A percentile compares a stretch with the other conserved stretches of the same genome.
These are phyloP conservation scores for Marcusenius ussheri DNA, from an alignment of 2,113 vertebrate genomes.

Conservation along the genomic window DNA sequence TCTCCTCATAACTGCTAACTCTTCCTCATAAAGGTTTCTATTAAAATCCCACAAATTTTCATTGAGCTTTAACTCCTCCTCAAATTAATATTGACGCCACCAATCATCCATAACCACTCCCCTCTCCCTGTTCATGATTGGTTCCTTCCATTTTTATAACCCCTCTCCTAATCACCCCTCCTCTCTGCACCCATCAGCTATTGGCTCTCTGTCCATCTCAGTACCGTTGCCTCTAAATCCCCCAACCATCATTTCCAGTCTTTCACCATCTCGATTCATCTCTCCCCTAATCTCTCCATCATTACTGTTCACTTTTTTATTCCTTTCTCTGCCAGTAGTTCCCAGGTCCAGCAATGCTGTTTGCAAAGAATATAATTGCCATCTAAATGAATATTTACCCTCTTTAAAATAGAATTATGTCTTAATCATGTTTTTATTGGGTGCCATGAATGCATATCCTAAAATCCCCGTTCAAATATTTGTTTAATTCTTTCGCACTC, in stretches of 20 bases:
- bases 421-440: slow-evolving; percentile 58
- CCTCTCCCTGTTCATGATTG: background rate
- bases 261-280: background rate
- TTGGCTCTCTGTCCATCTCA: background rate
- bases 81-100: background rate
- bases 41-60: background rate
- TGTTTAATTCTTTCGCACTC: slow-evolving; percentile 49
- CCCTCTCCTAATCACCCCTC: background rate
- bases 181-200: background rate
- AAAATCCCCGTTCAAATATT: slow-evolving; percentile 48
- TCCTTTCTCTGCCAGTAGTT: background rate
- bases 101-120: background rate
- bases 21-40: background rate
- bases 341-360: background rate
- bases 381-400: slow-evolving; percentile 45
- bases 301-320: background rate
- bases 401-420: slow-evolving; percentile 41
- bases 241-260: background rate
- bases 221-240: background rate
- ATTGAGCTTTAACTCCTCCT: background rate
- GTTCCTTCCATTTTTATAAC: background rate
- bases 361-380: slow-evolving; percentile 16
- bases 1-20: background rate
- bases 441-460: slow-evolving; percentile 35
- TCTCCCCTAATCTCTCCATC: background rate